phyloP scores from a whole-genome alignment of 2,888 invertebrate species.

The Rhamnusium bicolor region DNA sequence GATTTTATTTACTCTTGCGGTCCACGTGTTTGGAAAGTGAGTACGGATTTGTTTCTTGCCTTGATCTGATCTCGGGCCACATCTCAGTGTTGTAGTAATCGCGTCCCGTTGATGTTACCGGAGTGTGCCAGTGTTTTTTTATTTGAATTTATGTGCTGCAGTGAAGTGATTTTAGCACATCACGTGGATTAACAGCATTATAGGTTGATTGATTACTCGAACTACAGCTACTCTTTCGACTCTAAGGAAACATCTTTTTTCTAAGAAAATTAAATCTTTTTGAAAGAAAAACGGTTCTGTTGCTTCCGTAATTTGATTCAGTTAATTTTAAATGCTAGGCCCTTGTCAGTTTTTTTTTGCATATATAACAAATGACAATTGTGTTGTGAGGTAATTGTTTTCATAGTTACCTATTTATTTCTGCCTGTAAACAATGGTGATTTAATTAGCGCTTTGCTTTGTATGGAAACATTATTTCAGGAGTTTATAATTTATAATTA shows the following conservation, averaged over 20 bases:
- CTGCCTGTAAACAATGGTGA: background rate
- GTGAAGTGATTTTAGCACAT: background rate
- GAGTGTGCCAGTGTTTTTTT: background rate
- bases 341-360: too few relatives aligned
- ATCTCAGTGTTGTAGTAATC: slow-evolving; percentile 31
- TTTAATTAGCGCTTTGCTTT: background rate
- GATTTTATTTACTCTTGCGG: slow-evolving; percentile 10
- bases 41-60: background rate
- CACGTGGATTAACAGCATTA: background rate
- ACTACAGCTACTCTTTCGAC: background rate
- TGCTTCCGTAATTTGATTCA: too few relatives aligned
- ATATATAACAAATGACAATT: background rate
- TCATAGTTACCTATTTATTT: background rate
- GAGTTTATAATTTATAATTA: too few relatives aligned
- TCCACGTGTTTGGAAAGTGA: slow-evolving; percentile 27
- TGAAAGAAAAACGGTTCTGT: too few relatives aligned
- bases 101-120: slow-evolving; percentile 9
- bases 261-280: too few relatives aligned
- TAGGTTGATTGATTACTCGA: slow-evolving; percentile 15
- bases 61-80: slow-evolving; percentile 24
- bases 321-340: too few relatives aligned
- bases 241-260: too few relatives aligned
- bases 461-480: too few relatives aligned
- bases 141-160: slow-evolving; percentile 3
- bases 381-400: background rate